phyloP scores from a whole-genome alignment of 2,888 invertebrate genomes.

The Lithophane socia region DNA sequence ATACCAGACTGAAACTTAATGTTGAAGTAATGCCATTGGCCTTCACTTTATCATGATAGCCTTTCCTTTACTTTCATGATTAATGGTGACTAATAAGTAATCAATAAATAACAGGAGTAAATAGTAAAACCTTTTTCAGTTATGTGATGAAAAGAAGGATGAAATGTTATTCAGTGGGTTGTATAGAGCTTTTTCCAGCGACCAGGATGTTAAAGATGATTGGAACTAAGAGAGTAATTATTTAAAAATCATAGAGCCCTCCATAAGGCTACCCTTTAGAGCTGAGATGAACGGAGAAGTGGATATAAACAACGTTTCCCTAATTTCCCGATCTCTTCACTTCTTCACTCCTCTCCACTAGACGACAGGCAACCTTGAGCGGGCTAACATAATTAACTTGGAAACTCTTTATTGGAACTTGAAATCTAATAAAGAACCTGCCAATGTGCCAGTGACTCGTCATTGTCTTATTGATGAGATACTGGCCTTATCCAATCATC shows the following conservation, averaged over 20 bases:
- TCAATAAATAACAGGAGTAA: not conserved
- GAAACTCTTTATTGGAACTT: not conserved
- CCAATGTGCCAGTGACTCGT: no score
- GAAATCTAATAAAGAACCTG: no score
- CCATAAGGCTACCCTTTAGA: not conserved
- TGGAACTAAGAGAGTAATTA: not conserved
- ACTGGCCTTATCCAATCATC: not conserved
- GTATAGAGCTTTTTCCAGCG: constrained; percentile 30
- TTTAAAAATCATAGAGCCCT: not conserved
- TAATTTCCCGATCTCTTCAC: not conserved
- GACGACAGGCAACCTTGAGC: not conserved
- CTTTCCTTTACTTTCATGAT: not conserved
- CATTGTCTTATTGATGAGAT: no score
- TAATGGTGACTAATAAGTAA: not conserved
- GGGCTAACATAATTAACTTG: not conserved
- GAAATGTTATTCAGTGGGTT: constrained; percentile 33
- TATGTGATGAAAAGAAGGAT: not conserved
- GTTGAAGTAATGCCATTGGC: not conserved
- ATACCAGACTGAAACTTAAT: not conserved
- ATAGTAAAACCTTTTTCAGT: not conserved
- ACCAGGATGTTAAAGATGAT: constrained; percentile 1
- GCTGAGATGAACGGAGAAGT: no score
- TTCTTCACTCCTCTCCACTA: not conserved
- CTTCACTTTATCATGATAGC: not conserved
- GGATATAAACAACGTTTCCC: no score